These are phyloP conservation scores for Alsophila aescularia DNA, from an alignment of 2,888 invertebrate species.

Conservation along the genomic window DNA sequence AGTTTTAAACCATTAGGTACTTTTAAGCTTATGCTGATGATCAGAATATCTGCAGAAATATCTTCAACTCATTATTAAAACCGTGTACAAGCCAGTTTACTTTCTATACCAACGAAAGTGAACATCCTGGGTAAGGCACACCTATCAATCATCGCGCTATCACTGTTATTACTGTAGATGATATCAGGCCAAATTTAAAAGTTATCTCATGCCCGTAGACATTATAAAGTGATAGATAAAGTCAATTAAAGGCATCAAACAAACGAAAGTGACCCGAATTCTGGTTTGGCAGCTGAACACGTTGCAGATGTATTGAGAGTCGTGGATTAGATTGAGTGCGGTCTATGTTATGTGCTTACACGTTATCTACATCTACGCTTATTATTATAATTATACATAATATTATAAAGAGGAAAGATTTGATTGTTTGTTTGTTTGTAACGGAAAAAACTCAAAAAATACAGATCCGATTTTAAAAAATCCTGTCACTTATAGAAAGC, in stretches of 20 bases:
- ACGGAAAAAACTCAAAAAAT: too few species aligned
- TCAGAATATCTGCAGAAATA: too few species aligned
- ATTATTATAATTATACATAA: too few species aligned
- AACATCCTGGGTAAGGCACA: background rate
- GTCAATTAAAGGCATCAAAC: slow-evolving; percentile 44
- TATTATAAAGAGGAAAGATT: too few species aligned
- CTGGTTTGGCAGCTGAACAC: slow-evolving; percentile 36
- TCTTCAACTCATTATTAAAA: too few species aligned
- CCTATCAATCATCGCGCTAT: slow-evolving; percentile 24
- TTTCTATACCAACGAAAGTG: background rate
- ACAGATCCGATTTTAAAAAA: too few species aligned
- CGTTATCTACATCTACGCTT: too few species aligned
- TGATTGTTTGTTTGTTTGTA: too few species aligned
- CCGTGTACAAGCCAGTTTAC: too few species aligned
- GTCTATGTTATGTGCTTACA: slow-evolving; percentile 13
- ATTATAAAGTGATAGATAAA: slow-evolving; percentile 35
- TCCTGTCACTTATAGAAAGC: too few species aligned
- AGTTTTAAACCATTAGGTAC: too few species aligned
- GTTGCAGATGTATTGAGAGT: slow-evolving; percentile 40
- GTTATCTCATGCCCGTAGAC: slow-evolving; percentile 35
- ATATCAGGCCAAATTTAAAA: slow-evolving; percentile 27
- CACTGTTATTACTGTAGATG: slow-evolving; percentile 31
- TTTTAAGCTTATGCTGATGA: too few species aligned
- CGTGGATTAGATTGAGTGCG: slow-evolving; percentile 31
- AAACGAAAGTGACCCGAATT: slow-evolving; percentile 45